A percentile compares a stretch with the other conserved stretches of the same genome.
phyloP scores from a whole-genome alignment of 2,888 invertebrate species.

The Agrotis puta region DNA sequence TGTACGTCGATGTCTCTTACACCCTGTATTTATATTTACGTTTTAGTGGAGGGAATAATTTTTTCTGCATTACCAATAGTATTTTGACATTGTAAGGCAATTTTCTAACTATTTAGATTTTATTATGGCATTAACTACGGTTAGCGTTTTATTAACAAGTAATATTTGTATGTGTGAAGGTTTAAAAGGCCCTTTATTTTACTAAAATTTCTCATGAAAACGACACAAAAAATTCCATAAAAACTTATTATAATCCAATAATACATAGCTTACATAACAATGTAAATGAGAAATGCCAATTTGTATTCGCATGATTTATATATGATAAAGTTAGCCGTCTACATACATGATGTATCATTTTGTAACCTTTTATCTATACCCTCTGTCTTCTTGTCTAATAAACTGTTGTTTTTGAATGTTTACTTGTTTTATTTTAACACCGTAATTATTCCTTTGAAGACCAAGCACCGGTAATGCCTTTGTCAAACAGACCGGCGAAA shows the following conservation, averaged over 20 bases:
- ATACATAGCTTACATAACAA: constrained; percentile 45
- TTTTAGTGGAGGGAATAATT: too few relatives aligned
- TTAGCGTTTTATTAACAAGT: too few relatives aligned
- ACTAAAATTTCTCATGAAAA: too few relatives aligned
- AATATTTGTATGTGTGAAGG: too few relatives aligned
- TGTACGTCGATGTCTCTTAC: too few relatives aligned
- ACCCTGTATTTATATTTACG: too few relatives aligned
- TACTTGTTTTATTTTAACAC: constrained; percentile 45
- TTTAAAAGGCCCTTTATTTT: too few relatives aligned
- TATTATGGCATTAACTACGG: too few relatives aligned
- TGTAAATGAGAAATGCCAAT: constrained; percentile 49
- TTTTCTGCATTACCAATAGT: too few relatives aligned
- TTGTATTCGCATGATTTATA: constrained; percentile 48
- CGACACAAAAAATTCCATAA: constrained; percentile 40
- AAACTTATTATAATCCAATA: constrained; percentile 14
- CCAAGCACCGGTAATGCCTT: background rate
- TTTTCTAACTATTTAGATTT: too few relatives aligned
- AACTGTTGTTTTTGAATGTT: constrained; percentile 64
- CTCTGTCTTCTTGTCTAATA: constrained; percentile 69
- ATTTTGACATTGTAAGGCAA: too few relatives aligned
- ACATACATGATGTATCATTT: constrained; percentile 59
- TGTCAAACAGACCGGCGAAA: too few relatives aligned
- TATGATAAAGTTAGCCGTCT: constrained; percentile 46
- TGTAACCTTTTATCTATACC: constrained; percentile 62
- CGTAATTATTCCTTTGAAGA: background rate